Conservation (phyloP, 2,888 invertebrate genomes). For the Chloroclysta siterata region DNA sequence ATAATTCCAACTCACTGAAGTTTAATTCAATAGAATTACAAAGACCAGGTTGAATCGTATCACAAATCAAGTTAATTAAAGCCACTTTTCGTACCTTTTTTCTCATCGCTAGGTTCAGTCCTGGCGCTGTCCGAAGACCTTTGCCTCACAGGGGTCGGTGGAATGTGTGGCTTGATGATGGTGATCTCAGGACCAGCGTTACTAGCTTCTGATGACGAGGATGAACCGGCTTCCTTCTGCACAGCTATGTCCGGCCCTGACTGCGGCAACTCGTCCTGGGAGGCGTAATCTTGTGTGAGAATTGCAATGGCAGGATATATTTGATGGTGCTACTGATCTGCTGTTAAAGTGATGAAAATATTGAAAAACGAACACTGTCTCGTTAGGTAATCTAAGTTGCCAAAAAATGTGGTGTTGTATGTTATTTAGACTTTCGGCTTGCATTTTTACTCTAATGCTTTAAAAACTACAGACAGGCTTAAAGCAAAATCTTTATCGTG, state of each 20-base stretch:
- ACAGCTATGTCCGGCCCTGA: slow-evolving; percentile 68
- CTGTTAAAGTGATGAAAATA: not conserved
- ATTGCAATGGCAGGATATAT: not conserved
- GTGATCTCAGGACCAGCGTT: slow-evolving; percentile 74
- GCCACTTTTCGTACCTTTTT: slow-evolving; percentile 60
- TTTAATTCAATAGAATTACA: too few relatives aligned
- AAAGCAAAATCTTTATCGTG: not conserved
- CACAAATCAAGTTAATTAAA: not conserved
- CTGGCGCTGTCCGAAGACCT: slow-evolving; percentile 84
- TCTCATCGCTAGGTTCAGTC: slow-evolving; percentile 78
- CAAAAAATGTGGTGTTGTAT: not conserved
- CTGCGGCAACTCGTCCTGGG: slow-evolving; percentile 74
- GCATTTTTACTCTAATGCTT: not conserved
- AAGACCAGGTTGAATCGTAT: too few relatives aligned
- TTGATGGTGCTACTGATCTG: not conserved
- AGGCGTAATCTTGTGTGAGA: slow-evolving; percentile 9
- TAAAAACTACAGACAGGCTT: too few relatives aligned
- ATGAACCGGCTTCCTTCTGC: slow-evolving; percentile 70
- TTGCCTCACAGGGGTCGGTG: slow-evolving; percentile 74
- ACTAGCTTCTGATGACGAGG: slow-evolving; percentile 71
- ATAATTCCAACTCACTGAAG: too few relatives aligned
- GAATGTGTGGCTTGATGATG: slow-evolving; percentile 66
- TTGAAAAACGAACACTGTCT: not conserved
- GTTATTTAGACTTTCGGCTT: not conserved
- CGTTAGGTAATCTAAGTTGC: not conserved